These are phyloP conservation scores for Andrena chrysosceles DNA, from an alignment of 2,888 invertebrate genomes.

Conservation along the genomic window DNA sequence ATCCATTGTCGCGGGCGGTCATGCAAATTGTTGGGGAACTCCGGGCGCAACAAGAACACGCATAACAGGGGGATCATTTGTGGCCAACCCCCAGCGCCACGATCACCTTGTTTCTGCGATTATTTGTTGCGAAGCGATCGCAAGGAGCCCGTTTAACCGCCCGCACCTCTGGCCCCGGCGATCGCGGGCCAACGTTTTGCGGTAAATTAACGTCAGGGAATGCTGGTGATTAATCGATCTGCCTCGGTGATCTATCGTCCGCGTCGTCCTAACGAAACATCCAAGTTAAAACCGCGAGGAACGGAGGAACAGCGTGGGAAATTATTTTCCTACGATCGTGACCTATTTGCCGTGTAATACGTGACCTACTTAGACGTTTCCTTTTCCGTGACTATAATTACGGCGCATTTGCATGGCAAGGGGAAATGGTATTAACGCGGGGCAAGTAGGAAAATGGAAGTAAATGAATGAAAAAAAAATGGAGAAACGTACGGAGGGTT, in stretches of 20 bases:
- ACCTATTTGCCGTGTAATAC: neutral
- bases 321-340: neutral
- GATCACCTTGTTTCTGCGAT: constrained; percentile 50
- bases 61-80: constrained; percentile 50
- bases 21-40: constrained; percentile 54
- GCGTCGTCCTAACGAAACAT: neutral
- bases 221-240: constrained; percentile 46
- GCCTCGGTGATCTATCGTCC: constrained; percentile 13
- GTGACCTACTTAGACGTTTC: too few species aligned
- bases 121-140: constrained; percentile 46
- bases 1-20: constrained; percentile 39
- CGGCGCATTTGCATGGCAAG: neutral
- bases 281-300: constrained; percentile 15
- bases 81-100: constrained; percentile 26
- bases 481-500: neutral
- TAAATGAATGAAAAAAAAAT: neutral
- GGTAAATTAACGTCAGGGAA: constrained; percentile 51
- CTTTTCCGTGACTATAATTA: neutral
- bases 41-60: constrained; percentile 46
- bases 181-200: constrained; percentile 28
- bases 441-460: neutral
- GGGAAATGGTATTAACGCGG: neutral
- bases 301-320: neutral
- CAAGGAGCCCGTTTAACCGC: constrained; percentile 13
- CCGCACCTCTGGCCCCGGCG: neutral